Base-by-base conservation (phyloP, 2,113 vertebrate species). In the Pelusios castaneus region DNA sequence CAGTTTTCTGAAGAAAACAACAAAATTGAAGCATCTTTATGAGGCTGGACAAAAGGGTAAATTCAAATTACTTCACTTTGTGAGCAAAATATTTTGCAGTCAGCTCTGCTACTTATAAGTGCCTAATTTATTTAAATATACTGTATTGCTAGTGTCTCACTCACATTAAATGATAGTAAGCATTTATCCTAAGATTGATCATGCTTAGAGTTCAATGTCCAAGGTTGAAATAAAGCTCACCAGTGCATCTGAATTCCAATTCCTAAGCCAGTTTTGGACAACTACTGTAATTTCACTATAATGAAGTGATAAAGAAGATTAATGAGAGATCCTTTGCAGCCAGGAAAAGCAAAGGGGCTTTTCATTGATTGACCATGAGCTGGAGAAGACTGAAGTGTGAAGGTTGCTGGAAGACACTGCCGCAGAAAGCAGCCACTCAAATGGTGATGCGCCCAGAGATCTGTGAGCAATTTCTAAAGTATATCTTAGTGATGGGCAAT, bases 221-320 rank as follows among this genome's bases (percentile, higher is more conserved):
- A 47, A 91, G 38, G 24, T 92, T 96, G 84, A 95, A 94, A 41
- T 83, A 91, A 93, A 90, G 8, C 27, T 87, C 77, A 83, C 14
- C 79, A 78, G 6, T 85, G 70, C 21, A 84, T 91, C n/a, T 80
- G 41, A 92, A 91, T 92, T 91, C 63, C 77, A 84, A 19, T 60
- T 96, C 22, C 77, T 87, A 84, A 67, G 34, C 11, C 2, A 24
- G 12, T 83, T 88, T 94, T 58, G 55, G 43, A 67, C 56, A 87
- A 67, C 16, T 81, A 41, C 25, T 88, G 70, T 95, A 81, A 87
- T 93, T 92, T 91, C 5, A 3, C 17, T 78, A 17, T 12, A 97
- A 95, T 81, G 3, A 97, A 91, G 22, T 67, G 10, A 70, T 82
- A 56, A 89, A 82, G 29, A 96, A 95, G 24, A 88, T 81, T 86